phyloP scores from a whole-genome alignment of 2,113 vertebrate genomes.

The Pteropus alecto region DNA sequence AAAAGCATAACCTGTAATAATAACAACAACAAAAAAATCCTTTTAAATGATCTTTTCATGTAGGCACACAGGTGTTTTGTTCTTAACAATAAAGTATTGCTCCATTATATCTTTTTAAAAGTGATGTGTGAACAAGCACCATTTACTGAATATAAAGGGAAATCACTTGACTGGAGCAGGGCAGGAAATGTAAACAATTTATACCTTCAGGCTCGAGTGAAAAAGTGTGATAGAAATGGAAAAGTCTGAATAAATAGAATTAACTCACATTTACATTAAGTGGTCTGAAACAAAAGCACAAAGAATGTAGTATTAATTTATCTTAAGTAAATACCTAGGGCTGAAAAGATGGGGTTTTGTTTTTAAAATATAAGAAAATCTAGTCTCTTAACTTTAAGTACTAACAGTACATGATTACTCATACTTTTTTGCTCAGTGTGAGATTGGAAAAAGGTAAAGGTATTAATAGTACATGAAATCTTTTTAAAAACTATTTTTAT shows the following conservation, averaged over 20 bases:
- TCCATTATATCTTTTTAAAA: background rate
- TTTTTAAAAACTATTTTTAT: background rate
- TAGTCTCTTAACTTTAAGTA: background rate
- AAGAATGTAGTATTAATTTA: background rate
- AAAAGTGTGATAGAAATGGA: background rate
- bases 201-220: background rate
- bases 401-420: background rate
- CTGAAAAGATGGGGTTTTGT: background rate
- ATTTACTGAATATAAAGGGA: background rate
- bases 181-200: background rate
- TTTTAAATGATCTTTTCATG: background rate
- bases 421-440: background rate
- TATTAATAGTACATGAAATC: background rate
- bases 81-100: background rate
- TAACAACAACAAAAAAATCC: background rate
- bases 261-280: background rate
- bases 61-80: background rate
- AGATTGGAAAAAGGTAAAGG: background rate
- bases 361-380: conserved; percentile 29
- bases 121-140: background rate
- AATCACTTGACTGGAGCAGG: background rate
- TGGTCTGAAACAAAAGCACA: background rate
- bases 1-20: background rate
- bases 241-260: background rate
- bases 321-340: background rate